A percentile compares a stretch with the other conserved stretches of the same genome.
Conservation (phyloP, 2,797 vertebrate genomes). For the Enteromius paludinosus region DNA sequence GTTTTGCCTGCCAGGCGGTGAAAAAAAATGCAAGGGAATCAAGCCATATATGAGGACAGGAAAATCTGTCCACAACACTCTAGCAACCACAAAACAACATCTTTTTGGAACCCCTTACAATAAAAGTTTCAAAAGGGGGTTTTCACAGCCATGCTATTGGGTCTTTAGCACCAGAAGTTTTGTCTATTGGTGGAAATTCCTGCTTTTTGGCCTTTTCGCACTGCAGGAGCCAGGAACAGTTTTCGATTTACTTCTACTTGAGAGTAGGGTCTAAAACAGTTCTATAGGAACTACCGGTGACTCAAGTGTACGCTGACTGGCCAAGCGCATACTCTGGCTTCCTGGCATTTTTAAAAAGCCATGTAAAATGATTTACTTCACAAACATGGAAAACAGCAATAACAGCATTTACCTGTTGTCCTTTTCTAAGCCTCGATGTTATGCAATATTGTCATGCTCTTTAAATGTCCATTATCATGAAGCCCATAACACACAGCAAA, state of each 20-base stretch:
- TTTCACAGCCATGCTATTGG: neutral
- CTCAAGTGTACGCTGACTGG: too few relatives aligned
- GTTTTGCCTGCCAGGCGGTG: neutral
- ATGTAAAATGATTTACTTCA: too few relatives aligned
- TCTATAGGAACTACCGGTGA: neutral
- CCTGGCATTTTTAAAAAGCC: too few relatives aligned
- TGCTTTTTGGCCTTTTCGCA: neutral
- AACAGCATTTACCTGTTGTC: too few relatives aligned
- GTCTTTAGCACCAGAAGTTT: neutral
- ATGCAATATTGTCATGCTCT: neutral
- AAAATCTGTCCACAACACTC: neutral
- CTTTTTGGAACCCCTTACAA: neutral
- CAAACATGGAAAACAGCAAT: too few relatives aligned
- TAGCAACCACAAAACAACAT: neutral
- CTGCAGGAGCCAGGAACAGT: neutral
- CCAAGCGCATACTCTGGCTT: too few relatives aligned
- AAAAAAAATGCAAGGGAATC: neutral
- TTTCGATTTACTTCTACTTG: neutral
- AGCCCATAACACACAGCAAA: neutral
- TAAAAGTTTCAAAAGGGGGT: neutral
- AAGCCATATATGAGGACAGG: neutral
- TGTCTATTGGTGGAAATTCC: neutral
- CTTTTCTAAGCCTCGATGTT: neutral
- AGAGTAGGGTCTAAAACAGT: neutral
- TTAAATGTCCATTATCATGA: neutral